Evolutionary conservation across 2,113 vertebrate species (phyloP).

Genomic region (Xenopus borealis): DNA sequence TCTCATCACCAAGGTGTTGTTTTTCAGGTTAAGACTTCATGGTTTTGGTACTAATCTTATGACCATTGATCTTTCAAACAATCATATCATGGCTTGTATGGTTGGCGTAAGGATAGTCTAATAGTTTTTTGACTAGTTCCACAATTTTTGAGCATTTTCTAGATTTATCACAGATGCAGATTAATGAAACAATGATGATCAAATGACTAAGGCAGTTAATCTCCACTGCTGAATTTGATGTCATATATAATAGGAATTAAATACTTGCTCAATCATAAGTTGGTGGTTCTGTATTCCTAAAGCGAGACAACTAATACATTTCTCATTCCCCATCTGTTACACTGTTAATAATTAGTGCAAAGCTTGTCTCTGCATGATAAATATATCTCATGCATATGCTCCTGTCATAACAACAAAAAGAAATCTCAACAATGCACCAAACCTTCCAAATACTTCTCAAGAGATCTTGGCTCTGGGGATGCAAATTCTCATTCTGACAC

Average conservation of each 20-base stretch:
- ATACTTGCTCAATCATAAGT: conserved; percentile 8
- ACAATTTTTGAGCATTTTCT: too few relatives aligned
- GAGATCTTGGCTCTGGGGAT: conserved; percentile 39
- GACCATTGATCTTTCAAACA: too few relatives aligned
- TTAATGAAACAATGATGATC: too few relatives aligned
- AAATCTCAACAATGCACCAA: too few relatives aligned
- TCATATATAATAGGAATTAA: conserved; percentile 21
- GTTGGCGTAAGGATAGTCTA: too few relatives aligned
- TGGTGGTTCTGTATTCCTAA: conserved; percentile 1
- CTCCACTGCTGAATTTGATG: conserved; percentile 13
- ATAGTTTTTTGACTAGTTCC: too few relatives aligned
- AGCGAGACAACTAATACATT: background rate
- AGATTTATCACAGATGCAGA: too few relatives aligned
- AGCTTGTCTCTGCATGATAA: background rate
- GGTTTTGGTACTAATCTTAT: too few relatives aligned
- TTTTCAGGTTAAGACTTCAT: too few relatives aligned
- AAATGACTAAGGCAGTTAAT: background rate
- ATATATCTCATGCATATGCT: conserved; percentile 12
- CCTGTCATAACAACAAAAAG: too few relatives aligned
- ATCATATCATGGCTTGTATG: too few relatives aligned
- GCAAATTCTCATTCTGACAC: conserved; percentile 34
- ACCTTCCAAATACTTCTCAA: conserved; percentile 5
- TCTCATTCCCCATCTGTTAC: conserved; percentile 14
- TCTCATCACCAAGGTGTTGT: too few relatives aligned
- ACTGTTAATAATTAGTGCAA: background rate